These are phyloP conservation scores for Drosophila recens DNA, from an alignment of 2,888 invertebrate species.

Conservation along the genomic window DNA sequence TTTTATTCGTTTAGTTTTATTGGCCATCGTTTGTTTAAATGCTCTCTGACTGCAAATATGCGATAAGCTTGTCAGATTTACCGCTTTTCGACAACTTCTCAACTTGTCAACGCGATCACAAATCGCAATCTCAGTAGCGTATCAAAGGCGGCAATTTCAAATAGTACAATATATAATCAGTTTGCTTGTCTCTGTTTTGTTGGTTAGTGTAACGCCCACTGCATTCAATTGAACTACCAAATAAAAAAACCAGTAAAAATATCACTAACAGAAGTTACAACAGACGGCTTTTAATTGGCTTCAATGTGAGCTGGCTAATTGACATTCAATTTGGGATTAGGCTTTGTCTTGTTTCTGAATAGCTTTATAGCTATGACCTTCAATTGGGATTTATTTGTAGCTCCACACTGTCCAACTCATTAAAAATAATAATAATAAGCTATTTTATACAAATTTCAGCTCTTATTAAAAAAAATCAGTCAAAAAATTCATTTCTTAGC, in stretches of 20 bases:
- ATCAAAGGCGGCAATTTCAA: not conserved
- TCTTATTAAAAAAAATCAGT: too few relatives aligned
- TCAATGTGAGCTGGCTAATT: slow-evolving; percentile 7
- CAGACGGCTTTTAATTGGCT: slow-evolving; percentile 10
- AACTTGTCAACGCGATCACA: slow-evolving; percentile 16
- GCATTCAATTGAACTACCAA: not conserved
- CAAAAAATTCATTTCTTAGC: too few relatives aligned
- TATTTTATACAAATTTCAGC: not conserved
- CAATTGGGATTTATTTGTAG: not conserved
- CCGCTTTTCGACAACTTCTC: slow-evolving; percentile 10
- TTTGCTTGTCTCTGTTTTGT: not conserved
- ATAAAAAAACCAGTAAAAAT: not conserved
- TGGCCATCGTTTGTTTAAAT: slow-evolving; percentile 45
- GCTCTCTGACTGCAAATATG: slow-evolving; percentile 56
- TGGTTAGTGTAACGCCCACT: not conserved
- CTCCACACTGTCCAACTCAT: not conserved
- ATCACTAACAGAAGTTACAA: not conserved
- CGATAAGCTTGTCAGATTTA: slow-evolving; percentile 61
- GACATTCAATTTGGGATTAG: slow-evolving; percentile 18
- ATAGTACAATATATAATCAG: not conserved
- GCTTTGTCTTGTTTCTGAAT: not conserved
- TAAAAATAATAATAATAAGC: not conserved
- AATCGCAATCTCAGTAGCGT: not conserved
- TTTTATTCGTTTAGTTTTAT: slow-evolving; percentile 51
- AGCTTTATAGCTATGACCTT: slow-evolving; percentile 1